Conservation (phyloP, 2,888 invertebrate genomes). For the Sinopyrophorus schimmeli region DNA sequence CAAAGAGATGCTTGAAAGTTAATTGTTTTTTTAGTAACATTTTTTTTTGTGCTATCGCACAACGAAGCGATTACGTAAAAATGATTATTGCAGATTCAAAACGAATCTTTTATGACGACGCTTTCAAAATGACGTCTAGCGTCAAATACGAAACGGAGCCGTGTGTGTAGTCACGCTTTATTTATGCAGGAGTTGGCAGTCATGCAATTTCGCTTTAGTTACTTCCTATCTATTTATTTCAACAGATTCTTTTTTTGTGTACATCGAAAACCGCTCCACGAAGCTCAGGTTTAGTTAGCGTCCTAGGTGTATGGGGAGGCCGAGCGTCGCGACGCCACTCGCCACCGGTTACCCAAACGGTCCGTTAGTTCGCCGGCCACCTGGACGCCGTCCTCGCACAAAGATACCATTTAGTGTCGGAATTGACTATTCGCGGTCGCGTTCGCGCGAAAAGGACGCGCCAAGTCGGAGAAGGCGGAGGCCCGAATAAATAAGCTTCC, state of each 20-base stretch:
- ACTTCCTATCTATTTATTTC: constrained; percentile 24
- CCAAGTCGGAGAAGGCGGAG: neutral
- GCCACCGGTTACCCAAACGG: constrained; percentile 43
- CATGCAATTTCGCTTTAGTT: constrained; percentile 10
- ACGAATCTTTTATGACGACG: constrained; percentile 12
- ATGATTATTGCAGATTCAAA: too few species aligned
- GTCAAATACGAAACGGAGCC: constrained; percentile 13
- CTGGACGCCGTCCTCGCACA: constrained; percentile 41
- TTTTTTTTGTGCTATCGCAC: too few species aligned
- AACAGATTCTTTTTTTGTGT: constrained; percentile 20
- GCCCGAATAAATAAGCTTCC: constrained; percentile 4
- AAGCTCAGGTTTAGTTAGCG: constrained; percentile 24
- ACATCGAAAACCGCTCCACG: constrained; percentile 13
- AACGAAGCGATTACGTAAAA: too few species aligned
- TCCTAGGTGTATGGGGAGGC: constrained; percentile 35
- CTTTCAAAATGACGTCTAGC: constrained; percentile 12
- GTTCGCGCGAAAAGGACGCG: neutral
- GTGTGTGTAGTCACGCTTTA: constrained; percentile 17
- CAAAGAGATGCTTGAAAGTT: too few species aligned
- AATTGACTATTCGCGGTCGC: too few species aligned
- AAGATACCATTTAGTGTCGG: too few species aligned
- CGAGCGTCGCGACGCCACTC: constrained; percentile 44
- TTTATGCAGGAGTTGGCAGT: constrained; percentile 24
- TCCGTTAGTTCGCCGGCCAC: constrained; percentile 43
- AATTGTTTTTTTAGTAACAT: too few species aligned